Conservation (phyloP, 2,797 vertebrate species). For the Acropternis orthonyx region DNA sequence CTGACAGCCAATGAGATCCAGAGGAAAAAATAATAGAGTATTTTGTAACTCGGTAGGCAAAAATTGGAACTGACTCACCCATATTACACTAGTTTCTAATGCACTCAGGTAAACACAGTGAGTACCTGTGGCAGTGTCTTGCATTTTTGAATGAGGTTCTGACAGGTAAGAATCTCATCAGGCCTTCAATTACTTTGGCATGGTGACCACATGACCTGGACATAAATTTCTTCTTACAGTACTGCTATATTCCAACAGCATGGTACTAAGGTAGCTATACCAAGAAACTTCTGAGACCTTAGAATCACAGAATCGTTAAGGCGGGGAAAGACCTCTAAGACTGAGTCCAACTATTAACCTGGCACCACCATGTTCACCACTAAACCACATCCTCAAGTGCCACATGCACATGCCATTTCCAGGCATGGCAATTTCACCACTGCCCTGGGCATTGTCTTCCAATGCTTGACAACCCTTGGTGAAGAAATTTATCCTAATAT, state of each 20-base stretch:
- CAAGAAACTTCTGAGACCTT: background rate
- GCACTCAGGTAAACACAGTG: background rate
- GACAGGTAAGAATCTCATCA: background rate
- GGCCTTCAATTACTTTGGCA: background rate
- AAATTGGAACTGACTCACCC: background rate
- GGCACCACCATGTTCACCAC: background rate
- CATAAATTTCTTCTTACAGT: background rate
- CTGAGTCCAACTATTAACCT: background rate
- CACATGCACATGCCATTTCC: background rate
- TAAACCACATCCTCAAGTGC: background rate
- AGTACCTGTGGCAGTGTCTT: background rate
- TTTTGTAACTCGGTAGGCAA: background rate
- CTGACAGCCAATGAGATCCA: background rate
- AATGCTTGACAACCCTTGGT: background rate
- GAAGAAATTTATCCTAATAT: background rate
- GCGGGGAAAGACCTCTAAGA: background rate
- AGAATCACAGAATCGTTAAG: accelerated
- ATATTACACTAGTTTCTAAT: background rate
- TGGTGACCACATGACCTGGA: background rate
- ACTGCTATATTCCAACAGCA: background rate
- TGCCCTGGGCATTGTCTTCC: background rate
- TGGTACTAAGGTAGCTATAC: background rate
- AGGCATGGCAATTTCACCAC: background rate
- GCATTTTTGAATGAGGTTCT: background rate
- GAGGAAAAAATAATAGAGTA: background rate